Conservation (phyloP, 2,888 invertebrate genomes). For the Plagodis pulveraria region DNA sequence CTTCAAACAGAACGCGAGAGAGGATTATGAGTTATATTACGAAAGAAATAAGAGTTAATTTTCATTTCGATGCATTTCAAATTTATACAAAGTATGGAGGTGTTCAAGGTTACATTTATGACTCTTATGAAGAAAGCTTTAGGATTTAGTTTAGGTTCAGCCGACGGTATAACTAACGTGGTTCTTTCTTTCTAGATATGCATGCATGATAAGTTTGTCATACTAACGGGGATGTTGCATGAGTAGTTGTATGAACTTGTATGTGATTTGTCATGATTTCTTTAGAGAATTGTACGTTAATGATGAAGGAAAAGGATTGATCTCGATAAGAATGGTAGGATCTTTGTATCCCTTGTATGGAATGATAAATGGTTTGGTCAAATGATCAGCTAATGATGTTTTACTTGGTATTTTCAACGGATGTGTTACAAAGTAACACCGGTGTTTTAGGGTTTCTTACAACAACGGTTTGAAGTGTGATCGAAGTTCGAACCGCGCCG, state of each 20-base stretch:
- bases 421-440: not conserved
- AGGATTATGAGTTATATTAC: constrained; percentile 22
- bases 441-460: too few relatives aligned
- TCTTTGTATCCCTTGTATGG: constrained; percentile 20
- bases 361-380: constrained; percentile 18
- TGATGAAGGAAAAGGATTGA: constrained; percentile 35
- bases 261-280: constrained; percentile 31
- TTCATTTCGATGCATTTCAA: not conserved
- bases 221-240: constrained; percentile 47
- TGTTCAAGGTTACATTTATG: constrained; percentile 1
- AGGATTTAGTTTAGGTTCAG: constrained; percentile 12
- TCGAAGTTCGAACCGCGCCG: too few relatives aligned
- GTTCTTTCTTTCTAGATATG: constrained; percentile 34
- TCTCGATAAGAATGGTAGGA: constrained; percentile 25
- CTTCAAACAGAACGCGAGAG: constrained; percentile 24
- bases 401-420: not conserved
- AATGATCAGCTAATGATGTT: constrained; percentile 6
- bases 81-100: not conserved
- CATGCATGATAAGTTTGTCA: constrained; percentile 47
- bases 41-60: constrained; percentile 13
- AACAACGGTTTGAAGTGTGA: too few relatives aligned
- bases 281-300: constrained; percentile 30
- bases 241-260: constrained; percentile 21
- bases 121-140: constrained; percentile 18
- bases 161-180: constrained; percentile 5